These are phyloP conservation scores for Drepana arcuata DNA, from an alignment of 1,140 invertebrate genomes.

Conservation along the genomic window DNA sequence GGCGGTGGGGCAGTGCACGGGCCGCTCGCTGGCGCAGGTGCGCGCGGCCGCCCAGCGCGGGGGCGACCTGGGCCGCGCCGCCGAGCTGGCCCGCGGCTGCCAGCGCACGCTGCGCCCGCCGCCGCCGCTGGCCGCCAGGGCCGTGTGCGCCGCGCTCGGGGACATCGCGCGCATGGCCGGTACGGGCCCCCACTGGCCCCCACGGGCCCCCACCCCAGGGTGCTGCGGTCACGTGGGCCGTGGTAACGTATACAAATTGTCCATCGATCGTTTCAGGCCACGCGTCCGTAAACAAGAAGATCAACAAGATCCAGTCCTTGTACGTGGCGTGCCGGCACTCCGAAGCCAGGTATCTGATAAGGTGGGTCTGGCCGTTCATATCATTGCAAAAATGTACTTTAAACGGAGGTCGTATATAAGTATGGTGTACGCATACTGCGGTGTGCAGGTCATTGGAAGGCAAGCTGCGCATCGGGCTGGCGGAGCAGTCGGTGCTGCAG, in stretches of 20 bases:
- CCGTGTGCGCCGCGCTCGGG: slow-evolving; percentile 89
- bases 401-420: too few species aligned
- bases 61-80: slow-evolving; percentile 95
- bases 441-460: slow-evolving; percentile 85
- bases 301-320: slow-evolving; percentile 92
- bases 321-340: slow-evolving; percentile 93
- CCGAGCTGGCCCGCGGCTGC: slow-evolving; percentile 89
- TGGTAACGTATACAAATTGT: too few species aligned
- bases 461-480: slow-evolving; percentile 96
- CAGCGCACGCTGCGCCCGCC: slow-evolving; percentile 92
- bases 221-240: too few species aligned
- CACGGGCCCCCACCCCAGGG: too few species aligned
- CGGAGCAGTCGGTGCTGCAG: slow-evolving; percentile 95
- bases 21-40: slow-evolving; percentile 88
- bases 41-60: slow-evolving; percentile 84
- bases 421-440: too few species aligned
- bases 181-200: too few species aligned
- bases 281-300: slow-evolving; percentile 84
- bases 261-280: slow-evolving; percentile 73
- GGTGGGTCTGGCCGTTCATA: too few species aligned
- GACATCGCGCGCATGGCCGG: slow-evolving; percentile 94
- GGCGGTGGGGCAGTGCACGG: slow-evolving; percentile 94
- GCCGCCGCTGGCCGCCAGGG: slow-evolving; percentile 76
- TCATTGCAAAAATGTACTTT: too few species aligned
- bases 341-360: slow-evolving; percentile 94